phyloP scores from a whole-genome alignment of 2,797 vertebrate species.

The Periophthalmus magnuspinnatus region DNA sequence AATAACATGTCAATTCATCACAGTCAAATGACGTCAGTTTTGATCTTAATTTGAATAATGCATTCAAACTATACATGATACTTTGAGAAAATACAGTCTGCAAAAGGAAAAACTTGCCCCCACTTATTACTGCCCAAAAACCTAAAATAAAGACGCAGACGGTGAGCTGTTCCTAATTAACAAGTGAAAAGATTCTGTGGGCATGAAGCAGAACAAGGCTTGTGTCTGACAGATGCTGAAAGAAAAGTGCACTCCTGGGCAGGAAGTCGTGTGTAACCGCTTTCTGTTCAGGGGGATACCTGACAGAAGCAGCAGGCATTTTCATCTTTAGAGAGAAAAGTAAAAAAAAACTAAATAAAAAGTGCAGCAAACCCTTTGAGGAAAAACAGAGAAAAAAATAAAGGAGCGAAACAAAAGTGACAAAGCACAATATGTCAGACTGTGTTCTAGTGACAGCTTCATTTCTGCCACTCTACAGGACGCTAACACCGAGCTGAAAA shows the following conservation, averaged over 20 bases:
- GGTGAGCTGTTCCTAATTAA: slow-evolving; percentile 44
- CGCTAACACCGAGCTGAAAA: slow-evolving; percentile 31
- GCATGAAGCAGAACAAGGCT: slow-evolving; percentile 34
- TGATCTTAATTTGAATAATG: not conserved
- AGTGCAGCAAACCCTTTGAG: slow-evolving; percentile 20
- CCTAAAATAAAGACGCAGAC: slow-evolving; percentile 16
- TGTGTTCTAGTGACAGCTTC: slow-evolving; percentile 23
- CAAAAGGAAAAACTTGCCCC: slow-evolving; percentile 3
- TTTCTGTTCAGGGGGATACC: slow-evolving; percentile 32
- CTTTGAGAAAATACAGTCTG: not conserved
- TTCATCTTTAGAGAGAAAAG: slow-evolving; percentile 23
- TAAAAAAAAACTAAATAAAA: slow-evolving; percentile 3
- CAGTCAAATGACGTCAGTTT: no score
- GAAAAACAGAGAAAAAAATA: slow-evolving; percentile 4
- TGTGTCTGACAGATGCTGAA: slow-evolving; percentile 55
- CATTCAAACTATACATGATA: not conserved
- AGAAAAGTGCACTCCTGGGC: slow-evolving; percentile 36
- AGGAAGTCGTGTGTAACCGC: slow-evolving; percentile 50
- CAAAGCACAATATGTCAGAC: slow-evolving; percentile 13
- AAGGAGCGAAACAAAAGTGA: not conserved
- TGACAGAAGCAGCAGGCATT: slow-evolving; percentile 16
- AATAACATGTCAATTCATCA: no score
- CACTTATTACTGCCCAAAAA: slow-evolving; percentile 6
- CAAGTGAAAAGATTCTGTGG: slow-evolving; percentile 28
- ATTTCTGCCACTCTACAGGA: slow-evolving; percentile 20